phyloP scores from a whole-genome alignment of 2,113 vertebrate species.

The Loxodonta africana region DNA sequence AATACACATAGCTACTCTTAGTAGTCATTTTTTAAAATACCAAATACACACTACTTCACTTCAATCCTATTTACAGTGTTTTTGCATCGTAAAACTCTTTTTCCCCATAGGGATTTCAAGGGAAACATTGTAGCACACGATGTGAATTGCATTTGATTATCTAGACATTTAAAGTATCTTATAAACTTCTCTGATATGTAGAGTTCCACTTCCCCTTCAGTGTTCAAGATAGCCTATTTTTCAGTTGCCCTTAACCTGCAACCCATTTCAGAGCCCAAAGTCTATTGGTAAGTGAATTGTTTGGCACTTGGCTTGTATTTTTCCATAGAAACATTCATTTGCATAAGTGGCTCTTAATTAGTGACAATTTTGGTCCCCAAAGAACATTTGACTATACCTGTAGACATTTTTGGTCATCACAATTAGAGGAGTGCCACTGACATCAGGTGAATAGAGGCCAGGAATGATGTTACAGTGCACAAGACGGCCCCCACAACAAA shows the following conservation, averaged over 20 bases:
- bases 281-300: slow-evolving; percentile 22
- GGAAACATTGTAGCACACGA: not conserved
- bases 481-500: not conserved
- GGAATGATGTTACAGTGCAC: not conserved
- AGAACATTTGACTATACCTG: not conserved
- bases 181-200: not conserved
- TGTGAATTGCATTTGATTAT: slow-evolving; percentile 33
- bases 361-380: not conserved
- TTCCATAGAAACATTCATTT: not conserved
- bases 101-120: not conserved
- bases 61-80: not conserved
- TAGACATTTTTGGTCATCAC: not conserved
- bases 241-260: not conserved
- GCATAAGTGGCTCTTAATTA: not conserved
- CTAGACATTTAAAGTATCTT: slow-evolving; percentile 8
- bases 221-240: not conserved
- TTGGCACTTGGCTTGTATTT: slow-evolving; percentile 23
- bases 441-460: not conserved
- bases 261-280: not conserved
- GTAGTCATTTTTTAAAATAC: not conserved
- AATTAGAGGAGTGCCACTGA: not conserved
- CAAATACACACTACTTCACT: not conserved
- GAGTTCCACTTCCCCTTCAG: not conserved
- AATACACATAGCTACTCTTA: not conserved
- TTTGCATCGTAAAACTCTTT: not conserved